These are phyloP conservation scores for Pangasius krempfi DNA, from an alignment of 2,797 vertebrate genomes.

Conservation along the genomic window DNA sequence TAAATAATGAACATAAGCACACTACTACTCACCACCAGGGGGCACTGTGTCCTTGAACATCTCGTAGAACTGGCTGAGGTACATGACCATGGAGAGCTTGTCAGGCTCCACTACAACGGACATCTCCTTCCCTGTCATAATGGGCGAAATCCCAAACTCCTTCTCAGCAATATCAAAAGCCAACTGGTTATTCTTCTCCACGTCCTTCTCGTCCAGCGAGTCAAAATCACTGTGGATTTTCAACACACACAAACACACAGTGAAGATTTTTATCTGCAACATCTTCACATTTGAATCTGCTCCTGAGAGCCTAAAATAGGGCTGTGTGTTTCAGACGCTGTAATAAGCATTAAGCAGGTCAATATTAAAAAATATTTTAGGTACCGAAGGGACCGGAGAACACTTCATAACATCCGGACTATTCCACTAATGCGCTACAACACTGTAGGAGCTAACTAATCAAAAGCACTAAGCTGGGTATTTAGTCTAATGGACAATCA, in stretches of 20 bases:
- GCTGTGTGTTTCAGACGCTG: not conserved
- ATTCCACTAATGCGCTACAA: conserved; percentile 28
- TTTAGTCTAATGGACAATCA: conserved; percentile 38
- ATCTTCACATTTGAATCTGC: not conserved
- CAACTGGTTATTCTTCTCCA: conserved; percentile 94
- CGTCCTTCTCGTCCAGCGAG: conserved; percentile 86
- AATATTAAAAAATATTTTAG: not conserved
- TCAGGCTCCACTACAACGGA: conserved; percentile 93
- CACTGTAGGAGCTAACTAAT: conserved; percentile 23
- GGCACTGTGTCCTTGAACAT: conserved; percentile 97
- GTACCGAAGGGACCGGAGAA: not conserved
- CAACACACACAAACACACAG: not conserved
- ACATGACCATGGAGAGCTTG: conserved; percentile 99
- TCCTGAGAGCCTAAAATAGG: not conserved
- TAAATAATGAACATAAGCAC: not conserved
- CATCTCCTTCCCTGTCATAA: conserved; percentile 99
- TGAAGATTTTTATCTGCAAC: not conserved
- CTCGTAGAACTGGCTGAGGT: conserved; percentile 99
- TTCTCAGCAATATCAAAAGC: conserved; percentile 93
- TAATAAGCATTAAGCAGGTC: not conserved
- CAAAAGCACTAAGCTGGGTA: conserved; percentile 13
- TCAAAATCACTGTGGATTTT: conserved; percentile 85
- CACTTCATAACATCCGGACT: not conserved
- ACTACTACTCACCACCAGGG: conserved; percentile 82
- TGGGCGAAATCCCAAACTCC: conserved; percentile 95